Base-by-base conservation (phyloP, 2,113 vertebrate species). In the Aldabrachelys gigantea region DNA sequence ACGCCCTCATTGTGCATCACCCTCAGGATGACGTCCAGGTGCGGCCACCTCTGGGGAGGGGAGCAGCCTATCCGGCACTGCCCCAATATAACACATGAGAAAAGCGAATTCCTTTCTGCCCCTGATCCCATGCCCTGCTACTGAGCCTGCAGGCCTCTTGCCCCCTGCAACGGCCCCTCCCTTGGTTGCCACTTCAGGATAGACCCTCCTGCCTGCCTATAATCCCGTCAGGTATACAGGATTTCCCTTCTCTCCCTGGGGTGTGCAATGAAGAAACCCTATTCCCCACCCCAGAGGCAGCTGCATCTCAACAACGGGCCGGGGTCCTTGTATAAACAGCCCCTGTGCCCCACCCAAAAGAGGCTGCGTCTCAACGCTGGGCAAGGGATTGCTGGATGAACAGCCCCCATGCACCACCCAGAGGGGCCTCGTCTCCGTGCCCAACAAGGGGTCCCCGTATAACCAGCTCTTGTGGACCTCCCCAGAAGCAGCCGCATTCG, bases 11-110 rank as follows among this genome's bases (percentile, higher is more conserved):
- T 10, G 97, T 98, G n/a, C 96, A 98, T 38, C 98, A 98, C 72
- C 98, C 98, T 69, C 97, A 97, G 41, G 98, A 98, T 7, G 96
- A 97, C 88, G 98, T 98, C 86, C 97, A 98, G 98, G 98, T 98
- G 90, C 31, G 49, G 59, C 47, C 22, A 54, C 10, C 38, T 35
- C 10, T 52, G 41, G 82, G n/a, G 24, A 62, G 27, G 27, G 69
- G 38, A 53, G 35, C 11, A 8, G 12, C 27, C 53, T 2, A 10
- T 22, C 19, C 27, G 13, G 24, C 13, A 29, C 29, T 19, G 69
- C 54, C 19, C 24, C 17, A 17, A 17, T 47, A 27, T 35, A 41
- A 50, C 47, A 10, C 22, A 11, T 16, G 52, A 6, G 41, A 27
- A 21, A 76, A 78, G 24, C 3, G 2, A 47, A 27, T 13, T 78